phyloP scores from a whole-genome alignment of 2,113 vertebrate species.

The Arizona elegans region DNA sequence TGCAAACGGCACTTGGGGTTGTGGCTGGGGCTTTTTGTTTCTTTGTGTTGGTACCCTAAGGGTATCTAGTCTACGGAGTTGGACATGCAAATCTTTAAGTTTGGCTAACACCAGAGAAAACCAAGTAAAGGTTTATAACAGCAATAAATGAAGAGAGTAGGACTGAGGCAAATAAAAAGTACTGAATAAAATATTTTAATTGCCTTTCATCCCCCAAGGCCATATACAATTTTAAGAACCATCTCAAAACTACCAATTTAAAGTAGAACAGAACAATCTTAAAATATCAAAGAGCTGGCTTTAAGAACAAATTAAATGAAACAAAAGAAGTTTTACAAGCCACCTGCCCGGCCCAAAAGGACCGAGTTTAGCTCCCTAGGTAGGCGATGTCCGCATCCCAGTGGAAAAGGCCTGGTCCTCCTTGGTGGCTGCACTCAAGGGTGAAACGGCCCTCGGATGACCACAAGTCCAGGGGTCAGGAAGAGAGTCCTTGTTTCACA shows the following conservation, averaged over 20 bases:
- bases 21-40: not conserved
- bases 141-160: not conserved
- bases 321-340: not conserved
- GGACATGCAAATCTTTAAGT: not conserved
- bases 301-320: not conserved
- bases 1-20: not conserved
- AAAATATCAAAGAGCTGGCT: not conserved
- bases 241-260: not conserved
- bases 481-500: not conserved
- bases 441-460: not conserved
- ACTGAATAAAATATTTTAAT: not conserved
- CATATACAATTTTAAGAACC: not conserved
- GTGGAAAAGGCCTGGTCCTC: not conserved
- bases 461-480: not conserved
- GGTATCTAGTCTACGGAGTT: not conserved
- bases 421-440: not conserved
- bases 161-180: not conserved
- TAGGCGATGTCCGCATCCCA: not conserved
- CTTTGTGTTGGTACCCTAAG: not conserved
- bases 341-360: not conserved
- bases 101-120: not conserved
- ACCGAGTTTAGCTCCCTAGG: not conserved
- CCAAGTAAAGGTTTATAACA: not conserved
- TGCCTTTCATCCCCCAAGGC: not conserved
- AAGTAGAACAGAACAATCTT: not conserved